Evolutionary conservation across 2,888 invertebrate species (phyloP).

Genomic region (Parascotia fuliginaria): DNA sequence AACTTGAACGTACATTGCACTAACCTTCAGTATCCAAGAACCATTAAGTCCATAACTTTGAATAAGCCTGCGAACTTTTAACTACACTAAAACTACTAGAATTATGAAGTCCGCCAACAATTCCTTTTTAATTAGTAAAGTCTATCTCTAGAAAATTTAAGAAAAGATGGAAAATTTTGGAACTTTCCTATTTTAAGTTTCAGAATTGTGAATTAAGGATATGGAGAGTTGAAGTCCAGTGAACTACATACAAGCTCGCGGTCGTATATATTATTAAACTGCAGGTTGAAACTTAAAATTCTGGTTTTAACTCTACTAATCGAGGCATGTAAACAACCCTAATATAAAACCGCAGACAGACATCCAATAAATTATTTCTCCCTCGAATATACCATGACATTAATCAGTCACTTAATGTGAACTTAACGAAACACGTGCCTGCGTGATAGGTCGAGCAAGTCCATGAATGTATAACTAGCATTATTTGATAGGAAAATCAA

Average conservation of each 20-base stretch:
- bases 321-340: not conserved
- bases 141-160: too few relatives aligned
- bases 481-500: conserved; percentile 38
- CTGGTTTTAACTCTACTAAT: too few relatives aligned
- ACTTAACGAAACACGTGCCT: conserved; percentile 13
- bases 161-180: too few relatives aligned
- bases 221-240: too few relatives aligned
- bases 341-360: not conserved
- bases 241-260: too few relatives aligned
- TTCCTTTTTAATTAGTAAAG: too few relatives aligned
- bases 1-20: not conserved
- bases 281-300: too few relatives aligned
- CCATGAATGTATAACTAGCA: conserved; percentile 32
- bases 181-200: too few relatives aligned
- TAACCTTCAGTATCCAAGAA: not conserved
- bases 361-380: not conserved
- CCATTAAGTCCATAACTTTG: not conserved
- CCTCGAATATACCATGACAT: conserved; percentile 12
- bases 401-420: conserved; percentile 17
- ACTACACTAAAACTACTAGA: not conserved
- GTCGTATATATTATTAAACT: too few relatives aligned
- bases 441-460: conserved; percentile 44
- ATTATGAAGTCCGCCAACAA: not conserved
- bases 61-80: not conserved
- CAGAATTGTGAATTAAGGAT: too few relatives aligned